phyloP scores from a whole-genome alignment of 2,797 vertebrate species.

The Phrynocephalus vlangalii region DNA sequence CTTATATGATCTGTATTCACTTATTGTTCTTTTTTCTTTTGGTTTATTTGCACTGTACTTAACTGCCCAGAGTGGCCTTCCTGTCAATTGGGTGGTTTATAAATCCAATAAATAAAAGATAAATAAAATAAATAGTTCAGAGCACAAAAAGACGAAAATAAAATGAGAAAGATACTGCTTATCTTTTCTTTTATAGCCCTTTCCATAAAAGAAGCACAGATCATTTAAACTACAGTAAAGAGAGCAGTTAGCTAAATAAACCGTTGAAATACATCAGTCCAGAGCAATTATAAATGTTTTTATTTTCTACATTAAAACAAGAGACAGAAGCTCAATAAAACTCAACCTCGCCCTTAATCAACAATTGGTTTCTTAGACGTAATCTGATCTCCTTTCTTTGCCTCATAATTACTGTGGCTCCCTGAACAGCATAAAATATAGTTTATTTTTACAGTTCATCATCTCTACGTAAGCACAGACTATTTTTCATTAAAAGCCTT shows the following conservation, averaged over 20 bases:
- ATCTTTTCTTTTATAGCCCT: not conserved
- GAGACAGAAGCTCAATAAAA: constrained; percentile 10
- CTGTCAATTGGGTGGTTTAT: too few species aligned
- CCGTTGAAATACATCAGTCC: not conserved
- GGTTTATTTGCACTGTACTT: too few species aligned
- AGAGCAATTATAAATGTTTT: not conserved
- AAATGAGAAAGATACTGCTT: not conserved
- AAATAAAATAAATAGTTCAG: constrained; percentile 20
- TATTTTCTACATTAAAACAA: not conserved
- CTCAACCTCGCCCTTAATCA: constrained; percentile 29
- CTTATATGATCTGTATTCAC: too few species aligned
- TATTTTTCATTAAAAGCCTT: not conserved
- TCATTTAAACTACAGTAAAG: not conserved
- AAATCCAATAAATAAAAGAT: too few species aligned
- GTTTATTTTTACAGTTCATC: constrained; percentile 12
- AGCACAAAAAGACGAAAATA: constrained; percentile 47
- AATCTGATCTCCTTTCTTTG: not conserved
- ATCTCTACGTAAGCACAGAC: not conserved
- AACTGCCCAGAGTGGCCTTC: too few species aligned
- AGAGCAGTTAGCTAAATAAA: not conserved
- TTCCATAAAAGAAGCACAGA: not conserved
- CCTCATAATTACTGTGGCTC: not conserved
- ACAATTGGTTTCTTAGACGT: constrained; percentile 32
- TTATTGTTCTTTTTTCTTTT: too few species aligned
- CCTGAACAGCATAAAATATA: constrained; percentile 41